These are phyloP conservation scores for Colinus virginianus DNA, from an alignment of 2,113 vertebrate genomes.

Conservation along the genomic window DNA sequence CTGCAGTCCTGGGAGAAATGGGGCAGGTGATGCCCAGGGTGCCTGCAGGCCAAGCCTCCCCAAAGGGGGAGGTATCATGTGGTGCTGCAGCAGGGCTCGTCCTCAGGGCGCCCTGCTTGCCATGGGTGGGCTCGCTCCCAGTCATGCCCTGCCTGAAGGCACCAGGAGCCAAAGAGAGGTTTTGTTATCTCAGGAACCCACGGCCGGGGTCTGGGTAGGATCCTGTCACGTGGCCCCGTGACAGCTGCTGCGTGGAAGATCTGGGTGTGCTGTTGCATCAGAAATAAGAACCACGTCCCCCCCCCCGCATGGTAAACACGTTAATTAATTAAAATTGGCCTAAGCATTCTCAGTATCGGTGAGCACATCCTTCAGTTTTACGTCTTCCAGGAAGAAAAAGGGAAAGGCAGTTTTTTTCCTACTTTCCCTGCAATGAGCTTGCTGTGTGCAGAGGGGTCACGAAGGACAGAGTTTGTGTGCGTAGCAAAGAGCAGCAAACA, in stretches of 20 bases:
- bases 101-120: conserved; percentile 6
- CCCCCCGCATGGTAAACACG: not conserved
- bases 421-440: not conserved
- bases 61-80: not conserved
- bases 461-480: not conserved
- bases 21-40: not conserved
- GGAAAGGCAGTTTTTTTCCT: not conserved
- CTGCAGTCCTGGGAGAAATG: not conserved
- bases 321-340: not conserved
- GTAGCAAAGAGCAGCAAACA: not conserved
- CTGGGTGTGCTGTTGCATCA: not conserved
- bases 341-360: not conserved
- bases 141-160: conserved; percentile 39
- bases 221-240: conserved; percentile 30
- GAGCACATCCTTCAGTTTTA: not conserved
- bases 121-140: conserved; percentile 33
- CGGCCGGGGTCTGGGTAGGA: conserved; percentile 20
- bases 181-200: not conserved
- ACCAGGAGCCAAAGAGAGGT: conserved; percentile 5
- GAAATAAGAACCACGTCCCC: not conserved
- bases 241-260: not conserved
- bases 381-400: not conserved
- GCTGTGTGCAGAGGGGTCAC: not conserved
- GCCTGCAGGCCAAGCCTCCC: not conserved
- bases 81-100: not conserved